Conservation (phyloP, 2,113 vertebrate genomes). For the Nothocercus nigrocapillus region DNA sequence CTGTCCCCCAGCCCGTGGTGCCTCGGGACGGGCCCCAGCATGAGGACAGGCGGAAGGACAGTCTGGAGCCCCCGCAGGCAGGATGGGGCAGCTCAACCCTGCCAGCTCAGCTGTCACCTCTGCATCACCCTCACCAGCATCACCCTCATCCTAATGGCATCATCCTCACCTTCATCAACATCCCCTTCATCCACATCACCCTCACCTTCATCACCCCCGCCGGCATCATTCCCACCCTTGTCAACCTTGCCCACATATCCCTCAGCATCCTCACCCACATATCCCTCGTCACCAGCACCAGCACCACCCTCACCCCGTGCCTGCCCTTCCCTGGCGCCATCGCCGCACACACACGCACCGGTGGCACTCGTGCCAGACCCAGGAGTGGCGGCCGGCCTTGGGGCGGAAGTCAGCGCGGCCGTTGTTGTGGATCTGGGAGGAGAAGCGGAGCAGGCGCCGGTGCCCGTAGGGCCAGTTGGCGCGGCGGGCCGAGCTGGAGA, state of each 20-base stretch:
- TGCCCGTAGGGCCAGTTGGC: constrained; percentile 98
- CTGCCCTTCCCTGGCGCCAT: too few species aligned
- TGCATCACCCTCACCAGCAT: too few species aligned
- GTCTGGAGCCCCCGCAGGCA: too few species aligned
- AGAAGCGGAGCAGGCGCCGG: constrained; percentile 95
- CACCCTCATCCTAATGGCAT: background rate
- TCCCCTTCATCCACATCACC: background rate
- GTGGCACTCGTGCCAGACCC: constrained; percentile 99
- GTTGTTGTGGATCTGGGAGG: constrained; percentile 97
- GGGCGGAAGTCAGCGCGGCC: constrained; percentile 96
- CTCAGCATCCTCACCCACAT: too few species aligned
- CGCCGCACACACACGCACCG: constrained; percentile 74
- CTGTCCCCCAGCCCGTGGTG: too few species aligned
- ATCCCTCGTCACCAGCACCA: too few species aligned
- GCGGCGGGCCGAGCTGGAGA: constrained; percentile 86
- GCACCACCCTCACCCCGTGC: too few species aligned
- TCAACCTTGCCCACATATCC: background rate
- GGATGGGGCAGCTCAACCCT: too few species aligned
- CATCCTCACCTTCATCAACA: background rate
- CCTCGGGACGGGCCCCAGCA: too few species aligned
- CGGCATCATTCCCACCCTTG: background rate
- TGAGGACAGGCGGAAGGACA: too few species aligned
- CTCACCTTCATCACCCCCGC: background rate
- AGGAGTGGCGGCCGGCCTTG: constrained; percentile 95
- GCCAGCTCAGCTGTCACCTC: too few species aligned